These are phyloP conservation scores for Tholera decimalis DNA, from an alignment of 2,888 invertebrate species.

Conservation along the genomic window DNA sequence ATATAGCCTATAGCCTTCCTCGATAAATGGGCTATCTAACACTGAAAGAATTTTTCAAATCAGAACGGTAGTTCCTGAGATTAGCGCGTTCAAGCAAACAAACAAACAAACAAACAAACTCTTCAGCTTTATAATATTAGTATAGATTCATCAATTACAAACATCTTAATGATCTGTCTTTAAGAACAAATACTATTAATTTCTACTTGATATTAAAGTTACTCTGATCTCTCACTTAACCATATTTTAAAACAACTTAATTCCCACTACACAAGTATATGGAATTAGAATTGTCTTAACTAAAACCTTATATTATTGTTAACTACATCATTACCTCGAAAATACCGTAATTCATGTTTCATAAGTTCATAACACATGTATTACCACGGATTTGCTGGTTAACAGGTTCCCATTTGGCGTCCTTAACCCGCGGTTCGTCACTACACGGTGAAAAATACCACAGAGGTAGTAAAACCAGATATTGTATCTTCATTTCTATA, in stretches of 20 bases:
- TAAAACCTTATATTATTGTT: slow-evolving; percentile 18
- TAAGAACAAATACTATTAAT: background rate
- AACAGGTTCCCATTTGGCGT: slow-evolving; percentile 59
- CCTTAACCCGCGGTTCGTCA: too few species aligned
- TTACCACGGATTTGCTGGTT: slow-evolving; percentile 47
- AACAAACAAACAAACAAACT: too few species aligned
- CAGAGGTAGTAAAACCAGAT: too few species aligned
- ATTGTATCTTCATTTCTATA: too few species aligned
- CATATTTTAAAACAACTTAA: slow-evolving; percentile 15
- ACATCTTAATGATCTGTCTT: too few species aligned
- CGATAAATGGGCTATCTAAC: too few species aligned
- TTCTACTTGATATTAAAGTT: slow-evolving; percentile 1
- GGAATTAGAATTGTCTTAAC: slow-evolving; percentile 16
- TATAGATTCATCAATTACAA: background rate
- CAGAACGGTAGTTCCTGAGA: too few species aligned
- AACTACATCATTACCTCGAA: slow-evolving; percentile 46
- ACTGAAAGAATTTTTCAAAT: too few species aligned
- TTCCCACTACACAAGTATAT: slow-evolving; percentile 1
- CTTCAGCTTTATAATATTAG: too few species aligned
- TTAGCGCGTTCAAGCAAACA: too few species aligned
- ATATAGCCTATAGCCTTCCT: too few species aligned
- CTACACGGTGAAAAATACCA: too few species aligned
- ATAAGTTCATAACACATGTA: slow-evolving; percentile 52
- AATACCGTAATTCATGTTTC: slow-evolving; percentile 43
- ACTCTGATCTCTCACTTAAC: background rate